Base-by-base conservation (phyloP, 2,888 invertebrate genomes). In the Conchocele bisecta region DNA sequence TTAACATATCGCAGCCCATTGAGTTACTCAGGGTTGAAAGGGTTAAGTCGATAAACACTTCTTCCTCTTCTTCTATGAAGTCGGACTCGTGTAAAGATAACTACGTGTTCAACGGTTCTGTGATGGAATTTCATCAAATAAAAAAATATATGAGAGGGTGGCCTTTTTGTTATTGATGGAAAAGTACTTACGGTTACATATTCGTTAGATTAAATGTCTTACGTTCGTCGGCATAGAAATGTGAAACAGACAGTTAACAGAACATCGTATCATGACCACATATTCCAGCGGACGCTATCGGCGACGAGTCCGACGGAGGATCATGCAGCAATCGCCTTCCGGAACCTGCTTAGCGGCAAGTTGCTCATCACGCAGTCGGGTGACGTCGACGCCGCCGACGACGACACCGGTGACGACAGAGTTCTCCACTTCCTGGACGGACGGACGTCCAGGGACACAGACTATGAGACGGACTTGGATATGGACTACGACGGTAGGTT, bases 391-490 rank as follows among this genome's bases (percentile, higher is more conserved):
- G 66, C 50, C 17, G 66, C 60, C 1, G 66, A 68, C 2, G 28
- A 63, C 9, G 72, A 70, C 13, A 70, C 72, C 11, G 67, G 64
- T 24, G 78, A 78, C n/a, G 57, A 57, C 9, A 72, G 70, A 11
- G 24, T 67, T 11, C 64, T 70, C 15, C 60, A 58, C 26, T 65
- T 66, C 57, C 28, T 50, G n/a, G 59, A 59, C 33, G 80, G 80
- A 13, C 73, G 82, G 26, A 64, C 72, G 50, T 79, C 82, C 46
- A 68, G 65, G 50, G 82, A 75, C 37, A 79, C 75, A 29, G 86
- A 86, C 46, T 86, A 86, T 63, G 86, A 86, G 58, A 86, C 86
- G 29, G 86, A 86, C 64, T 69, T 86, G 7, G 86, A 86, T 59
- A 82, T 86, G 81, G 84, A 86, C 59, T 83, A 81, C 59, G 83